These are phyloP conservation scores for Bujurquina vittata DNA, from an alignment of 2,113 vertebrate genomes.

Conservation along the genomic window DNA sequence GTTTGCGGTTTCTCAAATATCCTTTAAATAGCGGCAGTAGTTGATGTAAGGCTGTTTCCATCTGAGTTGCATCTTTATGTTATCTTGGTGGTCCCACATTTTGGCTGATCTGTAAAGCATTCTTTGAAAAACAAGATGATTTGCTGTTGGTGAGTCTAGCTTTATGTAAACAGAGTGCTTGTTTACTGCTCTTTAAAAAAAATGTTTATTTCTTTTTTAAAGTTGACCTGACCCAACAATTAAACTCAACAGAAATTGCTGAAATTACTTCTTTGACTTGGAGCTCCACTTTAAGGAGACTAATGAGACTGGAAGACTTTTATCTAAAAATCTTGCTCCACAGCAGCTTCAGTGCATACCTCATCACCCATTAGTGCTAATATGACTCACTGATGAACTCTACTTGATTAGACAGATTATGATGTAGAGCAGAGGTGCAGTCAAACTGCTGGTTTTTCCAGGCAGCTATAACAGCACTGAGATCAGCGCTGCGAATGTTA, in stretches of 20 bases:
- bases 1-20: background rate
- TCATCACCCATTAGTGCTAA: constrained; percentile 3
- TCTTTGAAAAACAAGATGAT: background rate
- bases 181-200: background rate
- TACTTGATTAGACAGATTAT: constrained; percentile 17
- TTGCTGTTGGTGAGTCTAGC: background rate
- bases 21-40: background rate
- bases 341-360: constrained; percentile 4
- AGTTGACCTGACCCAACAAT: background rate
- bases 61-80: background rate
- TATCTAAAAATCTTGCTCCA: background rate
- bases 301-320: constrained; percentile 7
- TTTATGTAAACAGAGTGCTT: background rate
- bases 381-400: constrained; percentile 43
- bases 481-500: constrained; percentile 56
- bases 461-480: constrained; percentile 26
- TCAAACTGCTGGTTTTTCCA: constrained; percentile 31
- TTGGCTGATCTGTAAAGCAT: background rate
- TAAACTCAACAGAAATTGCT: background rate
- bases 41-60: background rate
- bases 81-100: background rate
- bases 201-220: background rate
- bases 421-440: constrained; percentile 36
- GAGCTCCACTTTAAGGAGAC: background rate
- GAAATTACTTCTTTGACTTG: background rate